These are phyloP conservation scores for Pseudococcus jackbeardsleyi DNA, from an alignment of 2,888 invertebrate genomes.

Conservation along the genomic window DNA sequence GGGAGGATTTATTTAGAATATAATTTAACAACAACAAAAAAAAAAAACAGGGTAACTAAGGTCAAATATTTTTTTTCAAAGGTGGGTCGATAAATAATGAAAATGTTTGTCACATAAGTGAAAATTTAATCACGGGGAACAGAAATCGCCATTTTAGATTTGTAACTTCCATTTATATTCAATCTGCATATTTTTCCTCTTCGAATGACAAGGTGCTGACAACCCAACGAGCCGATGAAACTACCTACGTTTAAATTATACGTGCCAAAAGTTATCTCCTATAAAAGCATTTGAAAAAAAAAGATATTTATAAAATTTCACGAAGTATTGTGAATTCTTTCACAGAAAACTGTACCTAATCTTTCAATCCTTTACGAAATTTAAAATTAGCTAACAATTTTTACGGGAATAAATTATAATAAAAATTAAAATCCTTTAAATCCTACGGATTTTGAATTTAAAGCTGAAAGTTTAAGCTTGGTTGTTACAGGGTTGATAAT, in stretches of 20 bases:
- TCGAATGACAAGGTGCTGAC: background rate
- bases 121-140: background rate
- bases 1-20: background rate
- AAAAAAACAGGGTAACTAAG: too few relatives aligned
- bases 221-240: background rate
- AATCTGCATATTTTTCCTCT: background rate
- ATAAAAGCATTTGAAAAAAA: background rate
- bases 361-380: background rate
- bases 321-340: background rate
- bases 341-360: background rate
- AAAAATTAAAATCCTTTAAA: background rate
- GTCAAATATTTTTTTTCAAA: too few relatives aligned
- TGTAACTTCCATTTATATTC: background rate
- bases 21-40: background rate
- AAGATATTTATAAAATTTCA: background rate
- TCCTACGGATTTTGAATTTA: background rate
- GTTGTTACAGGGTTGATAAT: background rate
- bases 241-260: background rate
- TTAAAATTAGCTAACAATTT: conserved; percentile 3
- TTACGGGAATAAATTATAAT: background rate
- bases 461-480: background rate
- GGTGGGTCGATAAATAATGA: too few relatives aligned
- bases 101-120: too few relatives aligned
- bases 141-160: background rate
- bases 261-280: background rate